Evolutionary conservation across 2,113 vertebrate species (phyloP).

Genomic region (Neogale vison): DNA sequence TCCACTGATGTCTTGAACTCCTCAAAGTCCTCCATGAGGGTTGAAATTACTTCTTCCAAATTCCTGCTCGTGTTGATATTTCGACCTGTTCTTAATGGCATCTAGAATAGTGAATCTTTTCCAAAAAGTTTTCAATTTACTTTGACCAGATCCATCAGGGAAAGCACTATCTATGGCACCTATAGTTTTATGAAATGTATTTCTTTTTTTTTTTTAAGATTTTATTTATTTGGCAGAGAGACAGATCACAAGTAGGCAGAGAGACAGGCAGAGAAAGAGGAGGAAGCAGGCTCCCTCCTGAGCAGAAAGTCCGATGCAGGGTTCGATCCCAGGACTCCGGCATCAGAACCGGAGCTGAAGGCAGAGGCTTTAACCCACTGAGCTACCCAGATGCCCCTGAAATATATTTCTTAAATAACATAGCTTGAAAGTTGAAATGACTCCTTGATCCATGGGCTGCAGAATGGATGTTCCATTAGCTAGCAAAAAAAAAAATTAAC

Average conservation of each 20-base stretch:
- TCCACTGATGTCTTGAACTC: background rate
- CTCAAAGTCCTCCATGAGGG: background rate
- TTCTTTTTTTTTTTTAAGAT: background rate
- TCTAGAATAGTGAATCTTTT: background rate
- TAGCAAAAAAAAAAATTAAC: background rate
- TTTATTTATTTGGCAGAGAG: too few relatives aligned
- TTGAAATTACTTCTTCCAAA: background rate
- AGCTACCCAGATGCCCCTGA: background rate
- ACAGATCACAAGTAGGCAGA: too few relatives aligned
- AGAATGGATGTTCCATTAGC: background rate
- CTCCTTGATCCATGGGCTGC: background rate
- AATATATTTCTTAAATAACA: background rate
- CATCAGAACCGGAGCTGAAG: too few relatives aligned
- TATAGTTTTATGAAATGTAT: background rate
- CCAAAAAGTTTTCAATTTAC: background rate
- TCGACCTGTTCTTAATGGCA: background rate
- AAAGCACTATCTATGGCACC: background rate
- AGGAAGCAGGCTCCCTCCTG: too few relatives aligned
- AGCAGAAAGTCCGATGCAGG: too few relatives aligned
- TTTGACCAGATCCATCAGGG: background rate
- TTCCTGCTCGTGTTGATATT: background rate
- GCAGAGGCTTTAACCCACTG: too few relatives aligned
- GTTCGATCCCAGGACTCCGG: too few relatives aligned
- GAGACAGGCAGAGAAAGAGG: too few relatives aligned
- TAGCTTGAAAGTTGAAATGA: background rate